These are phyloP conservation scores for Sminthurides bifidus DNA, from an alignment of 1,140 invertebrate genomes.

Conservation along the genomic window DNA sequence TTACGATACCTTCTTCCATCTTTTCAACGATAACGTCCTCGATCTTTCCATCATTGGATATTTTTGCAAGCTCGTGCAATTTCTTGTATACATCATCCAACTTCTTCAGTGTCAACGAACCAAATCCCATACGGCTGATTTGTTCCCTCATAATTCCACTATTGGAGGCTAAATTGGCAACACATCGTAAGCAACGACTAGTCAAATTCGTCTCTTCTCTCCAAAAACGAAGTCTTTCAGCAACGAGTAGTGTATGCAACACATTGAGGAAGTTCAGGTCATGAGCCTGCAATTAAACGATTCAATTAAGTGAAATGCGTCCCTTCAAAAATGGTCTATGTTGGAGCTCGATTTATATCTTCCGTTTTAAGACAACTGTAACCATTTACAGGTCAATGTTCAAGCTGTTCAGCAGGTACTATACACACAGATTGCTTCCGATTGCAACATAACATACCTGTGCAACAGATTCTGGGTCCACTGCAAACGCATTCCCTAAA, in stretches of 20 bases:
- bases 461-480: not conserved
- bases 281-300: not conserved
- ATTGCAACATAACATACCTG: not conserved
- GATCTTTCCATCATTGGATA: not conserved
- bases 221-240: not conserved
- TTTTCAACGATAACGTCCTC: slow-evolving; percentile 4
- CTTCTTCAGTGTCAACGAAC: too few relatives aligned
- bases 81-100: not conserved
- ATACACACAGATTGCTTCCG: too few relatives aligned
- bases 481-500: slow-evolving; percentile 1
- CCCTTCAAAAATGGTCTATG: too few relatives aligned
- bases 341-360: too few relatives aligned
- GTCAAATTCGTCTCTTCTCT: not conserved
- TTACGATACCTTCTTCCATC: not conserved
- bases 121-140: not conserved
- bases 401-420: too few relatives aligned
- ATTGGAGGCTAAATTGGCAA: not conserved
- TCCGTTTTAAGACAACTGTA: not conserved
- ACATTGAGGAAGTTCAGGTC: not conserved
- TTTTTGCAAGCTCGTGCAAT: not conserved
- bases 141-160: not conserved
- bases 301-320: not conserved
- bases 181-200: not conserved
- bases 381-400: too few relatives aligned
- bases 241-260: not conserved